phyloP scores from a whole-genome alignment of 2,113 vertebrate species.

The Paedocypris sp. region DNA sequence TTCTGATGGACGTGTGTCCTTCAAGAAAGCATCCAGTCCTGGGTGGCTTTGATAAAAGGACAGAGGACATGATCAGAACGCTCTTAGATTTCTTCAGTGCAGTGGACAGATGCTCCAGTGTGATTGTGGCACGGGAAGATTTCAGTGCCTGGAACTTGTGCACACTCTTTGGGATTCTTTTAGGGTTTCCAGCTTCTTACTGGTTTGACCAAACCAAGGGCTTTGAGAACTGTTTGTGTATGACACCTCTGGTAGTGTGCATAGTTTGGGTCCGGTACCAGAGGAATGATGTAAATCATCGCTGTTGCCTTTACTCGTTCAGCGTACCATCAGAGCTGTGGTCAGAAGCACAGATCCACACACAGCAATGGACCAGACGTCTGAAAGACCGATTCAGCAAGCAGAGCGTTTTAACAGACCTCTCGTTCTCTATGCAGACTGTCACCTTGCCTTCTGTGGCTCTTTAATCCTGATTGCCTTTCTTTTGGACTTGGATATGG shows the following conservation, averaged over 20 bases:
- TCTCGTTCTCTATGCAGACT: slow-evolving; percentile 61
- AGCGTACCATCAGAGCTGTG: slow-evolving; percentile 73
- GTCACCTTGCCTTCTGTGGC: slow-evolving; percentile 69
- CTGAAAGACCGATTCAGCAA: slow-evolving; percentile 58
- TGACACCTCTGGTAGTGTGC: slow-evolving; percentile 70
- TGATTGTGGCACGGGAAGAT: slow-evolving; percentile 33
- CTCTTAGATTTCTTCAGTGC: slow-evolving; percentile 54
- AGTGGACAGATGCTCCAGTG: slow-evolving; percentile 38
- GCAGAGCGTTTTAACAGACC: slow-evolving; percentile 67
- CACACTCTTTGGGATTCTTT: slow-evolving; percentile 72
- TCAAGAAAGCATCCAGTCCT: slow-evolving; percentile 51
- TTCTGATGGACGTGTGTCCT: slow-evolving; percentile 66
- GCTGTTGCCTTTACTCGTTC: slow-evolving; percentile 74
- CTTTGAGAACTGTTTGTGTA: slow-evolving; percentile 72
- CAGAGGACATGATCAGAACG: slow-evolving; percentile 41
- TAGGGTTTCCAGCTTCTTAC: slow-evolving; percentile 79
- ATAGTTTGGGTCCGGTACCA: slow-evolving; percentile 57
- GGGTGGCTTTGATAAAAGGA: slow-evolving; percentile 21
- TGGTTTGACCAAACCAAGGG: slow-evolving; percentile 59
- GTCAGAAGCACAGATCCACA: slow-evolving; percentile 33
- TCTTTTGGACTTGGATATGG: not conserved
- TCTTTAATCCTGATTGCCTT: slow-evolving; percentile 48
- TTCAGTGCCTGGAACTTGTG: slow-evolving; percentile 74
- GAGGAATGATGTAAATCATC: slow-evolving; percentile 37
- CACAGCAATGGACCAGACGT: slow-evolving; percentile 60